Conservation (phyloP, 1,140 invertebrate species). For the Metopolophium dirhodum region DNA sequence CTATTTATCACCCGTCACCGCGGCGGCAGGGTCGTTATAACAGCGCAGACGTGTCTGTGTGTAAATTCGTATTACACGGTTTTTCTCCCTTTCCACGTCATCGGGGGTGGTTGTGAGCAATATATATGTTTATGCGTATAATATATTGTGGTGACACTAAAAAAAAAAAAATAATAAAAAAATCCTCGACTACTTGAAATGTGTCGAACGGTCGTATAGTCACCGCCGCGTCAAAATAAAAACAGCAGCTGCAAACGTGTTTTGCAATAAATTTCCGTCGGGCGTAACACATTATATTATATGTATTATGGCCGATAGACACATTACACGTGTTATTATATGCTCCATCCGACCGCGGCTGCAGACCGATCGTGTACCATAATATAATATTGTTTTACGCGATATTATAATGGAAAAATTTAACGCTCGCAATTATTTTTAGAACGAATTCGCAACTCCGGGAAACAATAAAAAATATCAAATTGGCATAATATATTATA, state of each 20-base stretch:
- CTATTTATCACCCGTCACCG: constrained; percentile 51
- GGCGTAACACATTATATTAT: not conserved
- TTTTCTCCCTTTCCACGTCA: not conserved
- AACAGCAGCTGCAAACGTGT: constrained; percentile 12
- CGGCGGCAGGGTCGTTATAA: constrained; percentile 26
- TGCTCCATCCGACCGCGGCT: not conserved
- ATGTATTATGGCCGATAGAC: not conserved
- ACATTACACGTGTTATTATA: not conserved
- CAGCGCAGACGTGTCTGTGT: not conserved
- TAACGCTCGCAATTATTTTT: not conserved
- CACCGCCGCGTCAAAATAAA: not conserved
- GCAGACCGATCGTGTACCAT: not conserved
- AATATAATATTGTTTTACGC: not conserved
- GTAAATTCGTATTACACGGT: constrained; percentile 50
- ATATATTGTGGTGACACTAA: constrained; percentile 29
- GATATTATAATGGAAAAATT: not conserved
- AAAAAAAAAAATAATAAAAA: not conserved
- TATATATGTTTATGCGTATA: not conserved
- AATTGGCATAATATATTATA: not conserved
- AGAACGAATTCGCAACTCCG: not conserved
- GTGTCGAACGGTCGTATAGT: not conserved
- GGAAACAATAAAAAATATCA: not conserved
- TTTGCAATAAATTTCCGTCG: constrained; percentile 14
- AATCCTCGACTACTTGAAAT: constrained; percentile 24
- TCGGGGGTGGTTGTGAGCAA: not conserved